Base-by-base conservation (phyloP, 2,888 invertebrate genomes). In the Diaprepes abbreviatus region DNA sequence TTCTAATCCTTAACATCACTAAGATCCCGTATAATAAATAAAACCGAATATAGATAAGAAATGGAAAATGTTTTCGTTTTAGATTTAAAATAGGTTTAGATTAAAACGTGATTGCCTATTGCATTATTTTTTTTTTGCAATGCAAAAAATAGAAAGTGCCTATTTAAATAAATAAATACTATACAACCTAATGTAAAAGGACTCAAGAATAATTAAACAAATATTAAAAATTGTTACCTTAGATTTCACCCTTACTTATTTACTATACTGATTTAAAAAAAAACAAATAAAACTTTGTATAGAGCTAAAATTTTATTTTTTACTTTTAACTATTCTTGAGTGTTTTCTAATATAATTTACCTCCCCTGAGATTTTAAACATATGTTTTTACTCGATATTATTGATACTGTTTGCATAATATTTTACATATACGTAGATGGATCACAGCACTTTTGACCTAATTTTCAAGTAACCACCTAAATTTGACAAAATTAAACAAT, bases 101-200 rank as follows among this genome's bases (percentile, higher is more conserved):
- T 24, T 24, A 45, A 45, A 45, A 24, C 19, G 24, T 12, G n/a
- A 10, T 24, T 4, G 2, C 1, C 35, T 2, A 5, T 28, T 50
- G 16, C 14, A 50, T 28, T 48, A 21, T 28, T 28, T 28, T 9
- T 12, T 6, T n/a, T 6, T 50, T 16, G 28, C 57, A 71, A 45
- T 67, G 62, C 36, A 66, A 66, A 65, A 70, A 67, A 35, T 21
- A 59, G 10, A 43, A 63, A 28, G 28, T 28, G 12, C 48, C 12
- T 48, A 33, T 6, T 28, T 28, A 31, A 43, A 62, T 66, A 72
- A 68, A 55, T 31, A 65, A 71, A 69, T 62, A 69, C 57, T 59
- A 36, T 63, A 35, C 54, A 35, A 43, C n/a, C 40, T 17, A 45
- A 45, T 24, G 24, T 19, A 43, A 43, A 17, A 19, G 10, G 24